Evolutionary conservation across 2,797 vertebrate species (phyloP), one percentile per base, ranked within the genome.

Genomic region (Microchirus variegatus): DNA sequence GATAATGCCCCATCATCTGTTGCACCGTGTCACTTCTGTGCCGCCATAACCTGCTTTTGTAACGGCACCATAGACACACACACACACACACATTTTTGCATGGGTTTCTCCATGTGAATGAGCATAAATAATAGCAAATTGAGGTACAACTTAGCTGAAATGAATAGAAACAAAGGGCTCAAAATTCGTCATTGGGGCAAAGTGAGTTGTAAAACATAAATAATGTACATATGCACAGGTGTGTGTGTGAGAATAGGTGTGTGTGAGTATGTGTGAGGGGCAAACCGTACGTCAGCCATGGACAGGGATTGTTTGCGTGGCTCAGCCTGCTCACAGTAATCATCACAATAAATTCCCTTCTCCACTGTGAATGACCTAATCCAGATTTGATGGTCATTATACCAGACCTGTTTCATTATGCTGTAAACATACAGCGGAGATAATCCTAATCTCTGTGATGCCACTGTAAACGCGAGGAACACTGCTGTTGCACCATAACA

Each of bases 1-100:
- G 90, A 92, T 92, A 90, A 91, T 81, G 60, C 90, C 86, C 86
- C 85, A 85, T 91, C 93, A 91, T 94, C 93, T 93, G 90, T 93
- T 92, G 80, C 89, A 90, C 89, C 78, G 63, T 87, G 90, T 92
- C 91, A 90, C 91, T 90, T 87, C 82, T 84, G 73, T 83, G 89
- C 83, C 70, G 73, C 82, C 71, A 64, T 83, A 82, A 88, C 84
- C 81, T 88, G 85, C 84, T 83, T 88, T 92, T 82, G 73, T 84
- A 83, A 87, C 82, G 63, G 80, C 83, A 80, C 73, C 77, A 81
- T 66, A 50, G 53, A 51, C 73, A 79, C 72, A 75, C 45, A 42
- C 17, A 60, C 53, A 31, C 35, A 59, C 50, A 31, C 18, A 44
- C 5, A 47, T 8, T 18, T 22, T 15, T 64, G 73, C 48, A 63